Evolutionary conservation across 2,113 vertebrate species (phyloP).

Genomic region (Seriola quinqueradiata): DNA sequence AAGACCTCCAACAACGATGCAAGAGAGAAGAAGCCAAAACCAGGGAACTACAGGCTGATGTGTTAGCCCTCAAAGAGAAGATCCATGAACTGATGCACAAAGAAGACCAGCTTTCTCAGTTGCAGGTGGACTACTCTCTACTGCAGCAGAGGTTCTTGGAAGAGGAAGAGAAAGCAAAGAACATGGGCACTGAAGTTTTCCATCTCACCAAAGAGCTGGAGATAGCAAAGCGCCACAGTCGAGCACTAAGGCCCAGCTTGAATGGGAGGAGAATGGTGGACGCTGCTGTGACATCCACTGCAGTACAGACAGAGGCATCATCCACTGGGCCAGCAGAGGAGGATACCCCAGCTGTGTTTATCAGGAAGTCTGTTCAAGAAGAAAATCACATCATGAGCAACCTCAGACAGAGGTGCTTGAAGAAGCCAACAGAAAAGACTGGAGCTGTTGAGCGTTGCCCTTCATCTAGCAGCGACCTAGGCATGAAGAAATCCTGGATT

Average conservation of each 20-base stretch:
- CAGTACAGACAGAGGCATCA: conserved; percentile 91
- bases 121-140: conserved; percentile 94
- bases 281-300: conserved; percentile 90
- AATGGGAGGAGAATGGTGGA: conserved; percentile 95
- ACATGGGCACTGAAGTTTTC: conserved; percentile 92
- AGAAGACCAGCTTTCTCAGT: conserved; percentile 96
- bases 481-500: conserved; percentile 95
- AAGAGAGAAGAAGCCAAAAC: conserved; percentile 92
- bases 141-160: conserved; percentile 94
- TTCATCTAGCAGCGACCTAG: conserved; percentile 89
- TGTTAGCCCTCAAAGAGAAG: conserved; percentile 98
- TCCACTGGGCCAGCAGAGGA: conserved; percentile 87
- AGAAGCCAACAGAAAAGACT: conserved; percentile 86
- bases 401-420: conserved; percentile 92
- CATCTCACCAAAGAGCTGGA: conserved; percentile 94
- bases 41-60: conserved; percentile 91
- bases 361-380: conserved; percentile 96
- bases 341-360: conserved; percentile 94
- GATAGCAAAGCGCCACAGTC: conserved; percentile 92
- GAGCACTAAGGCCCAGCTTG: conserved; percentile 90
- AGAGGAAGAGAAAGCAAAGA: conserved; percentile 94
- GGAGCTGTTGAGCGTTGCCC: conserved; percentile 90
- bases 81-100: conserved; percentile 98
- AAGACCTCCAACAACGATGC: conserved; percentile 89
- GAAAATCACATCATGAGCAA: conserved; percentile 98